These are phyloP conservation scores for Rhabdophis nuchalis DNA, from an alignment of 2,797 vertebrate genomes.

Conservation along the genomic window DNA sequence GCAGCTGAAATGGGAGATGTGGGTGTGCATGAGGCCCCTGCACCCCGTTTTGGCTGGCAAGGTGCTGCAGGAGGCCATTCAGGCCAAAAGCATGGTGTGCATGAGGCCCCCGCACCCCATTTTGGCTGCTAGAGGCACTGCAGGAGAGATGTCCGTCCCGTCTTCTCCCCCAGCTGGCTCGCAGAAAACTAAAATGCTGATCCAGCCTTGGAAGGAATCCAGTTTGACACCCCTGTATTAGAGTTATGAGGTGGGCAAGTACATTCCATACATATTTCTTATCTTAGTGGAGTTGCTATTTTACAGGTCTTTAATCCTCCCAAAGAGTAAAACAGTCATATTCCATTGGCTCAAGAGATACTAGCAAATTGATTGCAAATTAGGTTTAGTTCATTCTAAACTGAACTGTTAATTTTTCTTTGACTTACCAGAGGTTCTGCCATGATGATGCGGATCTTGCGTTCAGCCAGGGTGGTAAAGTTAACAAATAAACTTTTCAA, in stretches of 20 bases:
- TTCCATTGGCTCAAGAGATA: background rate
- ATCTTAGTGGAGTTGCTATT: background rate
- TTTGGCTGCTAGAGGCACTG: no score
- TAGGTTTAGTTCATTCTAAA: background rate
- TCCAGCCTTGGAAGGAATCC: no score
- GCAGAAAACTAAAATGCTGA: no score
- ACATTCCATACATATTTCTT: background rate
- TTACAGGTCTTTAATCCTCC: background rate
- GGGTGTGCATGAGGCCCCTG: no score
- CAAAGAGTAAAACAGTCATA: background rate
- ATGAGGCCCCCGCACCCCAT: no score
- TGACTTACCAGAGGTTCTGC: constrained; percentile 92
- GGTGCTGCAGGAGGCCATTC: no score
- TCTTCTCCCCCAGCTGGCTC: no score
- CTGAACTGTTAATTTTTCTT: background rate
- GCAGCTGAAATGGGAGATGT: no score
- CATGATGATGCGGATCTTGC: constrained; percentile 97
- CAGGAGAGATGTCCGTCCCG: no score
- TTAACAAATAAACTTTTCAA: constrained; percentile 96
- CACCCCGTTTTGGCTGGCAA: no score
- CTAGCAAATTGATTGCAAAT: background rate
- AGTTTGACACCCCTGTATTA: background rate
- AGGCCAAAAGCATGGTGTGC: no score
- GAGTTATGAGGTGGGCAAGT: background rate
- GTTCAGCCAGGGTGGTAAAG: constrained; percentile 88